Base-by-base conservation (phyloP, 1,140 invertebrate genomes). In the Drosophila lacertosa region DNA sequence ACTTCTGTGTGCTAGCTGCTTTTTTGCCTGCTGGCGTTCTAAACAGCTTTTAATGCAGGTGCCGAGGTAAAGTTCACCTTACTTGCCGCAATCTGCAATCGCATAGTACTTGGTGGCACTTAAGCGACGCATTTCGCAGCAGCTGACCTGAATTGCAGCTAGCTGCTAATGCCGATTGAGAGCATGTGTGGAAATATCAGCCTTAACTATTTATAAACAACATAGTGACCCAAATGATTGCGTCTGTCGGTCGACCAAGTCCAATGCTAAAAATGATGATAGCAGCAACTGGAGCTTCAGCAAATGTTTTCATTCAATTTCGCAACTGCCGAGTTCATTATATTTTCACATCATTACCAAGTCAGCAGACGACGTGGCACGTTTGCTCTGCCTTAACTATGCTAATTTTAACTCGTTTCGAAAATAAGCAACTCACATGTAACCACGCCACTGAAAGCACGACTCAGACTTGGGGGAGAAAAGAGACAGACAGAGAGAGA, bases 41-140 rank as follows among this genome's bases (percentile, higher is more conserved):
- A 53, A 40, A 66, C 60, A 74, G 68, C 54, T 73, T 77, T 80
- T 77, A 39, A 74, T 77, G 60, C 74, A 76, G 74, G 51, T 71
- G 26, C 6, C 11, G 18, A 57, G 18, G 29, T 24, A 57, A 9
- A 32, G 39, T 50, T 45, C 29, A 4, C 44, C n/a, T 32, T 35
- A 9, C n/a, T n/a, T 22, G 24, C 44, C 44, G n/a, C 24, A 47
- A 16, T 51, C 29, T 20, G 16, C 35, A n/a, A 84, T 77, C 66
- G 77, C 77, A 84, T 81, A n/a, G n/a, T n/a, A 81, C 80, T 84
- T 86, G 77, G 76, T 74, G 80, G 77, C 83, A 81, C 80, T 84
- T 86, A 77, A 75, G 79, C 75, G 80, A 60, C 80, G 73, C 80
- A 84, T 83, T 84, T 72, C 45, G 77, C 60, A 71, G 77, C 60